Base-by-base conservation (phyloP, 1,140 invertebrate species). In the Antheraea mylitta region DNA sequence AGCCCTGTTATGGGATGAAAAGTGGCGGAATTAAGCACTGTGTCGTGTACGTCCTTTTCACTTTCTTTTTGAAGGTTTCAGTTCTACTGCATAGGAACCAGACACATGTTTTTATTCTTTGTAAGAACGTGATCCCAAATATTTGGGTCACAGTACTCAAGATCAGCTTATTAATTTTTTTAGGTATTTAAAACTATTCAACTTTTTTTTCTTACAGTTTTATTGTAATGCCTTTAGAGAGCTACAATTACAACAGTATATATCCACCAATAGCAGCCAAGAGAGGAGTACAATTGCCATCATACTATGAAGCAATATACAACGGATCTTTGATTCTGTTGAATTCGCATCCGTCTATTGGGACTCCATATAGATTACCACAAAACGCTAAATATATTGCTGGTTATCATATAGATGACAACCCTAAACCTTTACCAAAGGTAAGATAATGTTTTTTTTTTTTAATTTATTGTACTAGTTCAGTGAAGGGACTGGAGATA, bases 301-400 rank as follows among this genome's bases (percentile, higher is more conserved):
- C 77, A 6, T 87, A 83, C 59, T 66, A 74, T 2, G 82, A 86
- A 60, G 77, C 79, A 10, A 64, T 78, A 7, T 84, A 85, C 58
- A 88, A 83, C 59, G 82, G 65, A n/a, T 86, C 83, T 8, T 18
- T 88, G 0, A 30, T 85, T 18, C 61, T 86, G 0, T 7, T 83
- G 0, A 86, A 83, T 30, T 80, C 81, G 0, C 84, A 86, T 72
- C 81, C 80, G 8, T 79, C 82, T 0, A 73, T 81, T 11, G 83
- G 81, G 9, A 77, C 74, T 6, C 66, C 80, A 0, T 81, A 73
- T 58, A 76, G 70, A 61, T 58, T 86, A 4, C 82, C 86, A 8
- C 80, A 82, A 53, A 87, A 79, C 59, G 76, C 75, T 10, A 81
- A 81, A 62, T 82, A 85, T 38, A 68, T 87, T n/a, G 85, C 66